Evolutionary conservation across 1,140 invertebrate genomes (phyloP).

Genomic region (Microplitis demolitor): DNA sequence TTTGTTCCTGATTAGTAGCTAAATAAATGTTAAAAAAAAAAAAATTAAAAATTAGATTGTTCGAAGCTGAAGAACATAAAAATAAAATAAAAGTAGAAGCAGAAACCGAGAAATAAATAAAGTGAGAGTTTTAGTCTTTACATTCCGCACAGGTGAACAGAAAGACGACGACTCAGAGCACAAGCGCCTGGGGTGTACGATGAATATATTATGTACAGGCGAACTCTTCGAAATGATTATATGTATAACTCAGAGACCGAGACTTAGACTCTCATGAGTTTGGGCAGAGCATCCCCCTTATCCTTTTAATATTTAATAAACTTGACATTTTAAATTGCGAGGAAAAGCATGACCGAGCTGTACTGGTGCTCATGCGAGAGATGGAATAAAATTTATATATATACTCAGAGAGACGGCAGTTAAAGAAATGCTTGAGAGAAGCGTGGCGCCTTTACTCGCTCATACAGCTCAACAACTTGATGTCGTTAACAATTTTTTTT

Average conservation of each 20-base stretch:
- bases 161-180: neutral
- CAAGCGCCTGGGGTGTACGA: constrained; percentile 1
- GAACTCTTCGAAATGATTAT: constrained; percentile 16
- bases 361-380: constrained; percentile 7
- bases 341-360: constrained; percentile 13
- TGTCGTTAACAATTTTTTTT: constrained; percentile 1
- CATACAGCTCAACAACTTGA: constrained; percentile 16
- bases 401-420: neutral
- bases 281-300: neutral
- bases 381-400: neutral
- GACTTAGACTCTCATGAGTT: neutral
- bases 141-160: neutral
- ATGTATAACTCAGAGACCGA: constrained; percentile 10
- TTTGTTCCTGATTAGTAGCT: too few species aligned
- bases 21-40: too few species aligned
- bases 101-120: neutral
- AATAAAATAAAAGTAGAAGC: neutral
- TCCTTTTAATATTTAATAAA: constrained; percentile 27
- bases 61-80: neutral
- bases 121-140: neutral
- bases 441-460: neutral
- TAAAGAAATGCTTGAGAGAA: neutral
- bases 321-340: constrained; percentile 23
- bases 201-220: constrained; percentile 16
- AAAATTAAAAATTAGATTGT: too few species aligned